phyloP scores from a whole-genome alignment of 2,888 invertebrate genomes.

The Melinaea menophilus region DNA sequence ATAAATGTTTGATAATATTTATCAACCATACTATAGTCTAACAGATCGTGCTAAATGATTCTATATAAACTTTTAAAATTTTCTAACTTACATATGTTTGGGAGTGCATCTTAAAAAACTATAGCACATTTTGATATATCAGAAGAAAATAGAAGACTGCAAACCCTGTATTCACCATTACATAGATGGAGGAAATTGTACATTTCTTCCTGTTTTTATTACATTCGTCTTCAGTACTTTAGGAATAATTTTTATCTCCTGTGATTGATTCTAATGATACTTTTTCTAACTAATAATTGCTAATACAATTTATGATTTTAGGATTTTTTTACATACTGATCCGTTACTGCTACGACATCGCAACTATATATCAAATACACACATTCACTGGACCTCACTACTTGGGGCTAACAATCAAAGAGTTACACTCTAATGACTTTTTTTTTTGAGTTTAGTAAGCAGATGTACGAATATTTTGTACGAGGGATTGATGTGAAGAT shows the following conservation, averaged over 20 bases:
- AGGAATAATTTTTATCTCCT: constrained; percentile 49
- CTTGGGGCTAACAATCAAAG: constrained; percentile 37
- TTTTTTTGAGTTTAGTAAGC: constrained; percentile 55
- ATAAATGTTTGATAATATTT: constrained; percentile 26
- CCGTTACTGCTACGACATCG: constrained; percentile 49
- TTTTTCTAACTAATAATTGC: constrained; percentile 57
- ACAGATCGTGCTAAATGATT: constrained; percentile 2
- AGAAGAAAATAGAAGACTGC: background rate
- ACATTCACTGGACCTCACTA: constrained; percentile 17
- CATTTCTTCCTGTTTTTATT: constrained; percentile 31
- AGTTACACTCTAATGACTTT: constrained; percentile 55
- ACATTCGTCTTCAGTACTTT: constrained; percentile 47
- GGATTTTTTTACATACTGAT: constrained; percentile 52
- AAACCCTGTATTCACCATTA: background rate
- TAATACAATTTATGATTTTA: constrained; percentile 61
- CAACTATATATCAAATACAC: constrained; percentile 33
- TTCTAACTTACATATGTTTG: background rate
- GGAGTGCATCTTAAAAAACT: background rate
- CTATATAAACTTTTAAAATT: no score
- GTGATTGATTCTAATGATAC: constrained; percentile 43
- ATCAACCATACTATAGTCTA: constrained; percentile 12
- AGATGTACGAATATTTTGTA: constrained; percentile 59
- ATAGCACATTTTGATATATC: background rate
- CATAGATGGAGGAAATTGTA: constrained; percentile 34
- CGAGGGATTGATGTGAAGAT: constrained; percentile 48